These are phyloP conservation scores for Panopea generosa DNA, from an alignment of 2,888 invertebrate species.

Conservation along the genomic window DNA sequence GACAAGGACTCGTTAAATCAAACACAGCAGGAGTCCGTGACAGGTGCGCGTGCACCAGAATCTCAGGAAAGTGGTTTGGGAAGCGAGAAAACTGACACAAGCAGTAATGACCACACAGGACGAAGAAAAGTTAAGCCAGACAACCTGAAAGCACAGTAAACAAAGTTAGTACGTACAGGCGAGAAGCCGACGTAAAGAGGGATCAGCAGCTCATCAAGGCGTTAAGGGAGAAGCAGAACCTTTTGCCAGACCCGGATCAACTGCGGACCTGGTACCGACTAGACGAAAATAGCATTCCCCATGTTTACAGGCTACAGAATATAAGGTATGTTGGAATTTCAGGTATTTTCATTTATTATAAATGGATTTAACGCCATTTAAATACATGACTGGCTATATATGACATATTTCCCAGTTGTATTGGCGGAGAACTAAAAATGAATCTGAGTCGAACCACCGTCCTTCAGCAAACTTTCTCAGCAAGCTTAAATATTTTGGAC, in stretches of 20 bases:
- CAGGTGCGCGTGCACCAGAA: background rate
- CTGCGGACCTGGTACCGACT: slow-evolving; percentile 84
- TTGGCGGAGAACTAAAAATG: no score
- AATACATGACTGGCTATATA: no score
- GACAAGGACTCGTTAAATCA: slow-evolving; percentile 3
- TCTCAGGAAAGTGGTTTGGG: slow-evolving; percentile 1
- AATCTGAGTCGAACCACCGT: no score
- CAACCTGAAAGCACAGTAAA: slow-evolving; percentile 19
- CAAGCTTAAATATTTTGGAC: no score
- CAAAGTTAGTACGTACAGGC: slow-evolving; percentile 3
- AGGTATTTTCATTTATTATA: no score
- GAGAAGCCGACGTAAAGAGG: slow-evolving; percentile 51
- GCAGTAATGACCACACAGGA: slow-evolving; percentile 12
- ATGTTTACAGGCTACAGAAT: slow-evolving; percentile 76
- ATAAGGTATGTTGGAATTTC: slow-evolving; percentile 77
- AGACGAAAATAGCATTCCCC: slow-evolving; percentile 82
- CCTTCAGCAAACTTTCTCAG: no score
- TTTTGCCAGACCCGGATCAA: slow-evolving; percentile 81
- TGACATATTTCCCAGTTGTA: no score
- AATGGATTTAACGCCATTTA: no score
- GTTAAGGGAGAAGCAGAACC: slow-evolving; percentile 68
- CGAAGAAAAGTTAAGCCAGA: slow-evolving; percentile 11
- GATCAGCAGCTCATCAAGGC: slow-evolving; percentile 63
- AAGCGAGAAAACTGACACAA: background rate
- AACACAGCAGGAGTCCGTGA: background rate